These are phyloP conservation scores for Peromyscus nudipes DNA, from an alignment of 2,797 vertebrate genomes.

Conservation along the genomic window DNA sequence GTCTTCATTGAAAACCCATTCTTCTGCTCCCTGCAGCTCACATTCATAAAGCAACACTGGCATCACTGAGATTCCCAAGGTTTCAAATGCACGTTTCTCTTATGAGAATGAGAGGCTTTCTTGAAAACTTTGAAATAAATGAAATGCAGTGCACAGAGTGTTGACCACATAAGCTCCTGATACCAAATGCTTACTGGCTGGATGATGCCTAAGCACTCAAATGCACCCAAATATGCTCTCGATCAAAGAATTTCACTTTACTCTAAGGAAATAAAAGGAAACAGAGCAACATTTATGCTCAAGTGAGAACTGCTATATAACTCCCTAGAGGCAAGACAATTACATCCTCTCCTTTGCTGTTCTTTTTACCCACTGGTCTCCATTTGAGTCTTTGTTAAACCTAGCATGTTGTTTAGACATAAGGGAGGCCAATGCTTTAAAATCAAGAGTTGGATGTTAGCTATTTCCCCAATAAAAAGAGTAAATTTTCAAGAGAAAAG, in stretches of 20 bases:
- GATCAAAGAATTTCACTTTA: neutral
- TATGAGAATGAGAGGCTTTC: neutral
- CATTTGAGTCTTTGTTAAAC: neutral
- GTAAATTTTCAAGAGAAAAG: neutral
- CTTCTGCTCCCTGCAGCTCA: neutral
- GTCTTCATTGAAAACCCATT: neutral
- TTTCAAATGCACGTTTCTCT: neutral
- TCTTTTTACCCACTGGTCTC: neutral
- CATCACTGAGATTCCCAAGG: neutral
- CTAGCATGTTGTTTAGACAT: neutral
- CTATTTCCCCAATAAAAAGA: neutral
- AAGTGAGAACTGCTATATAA: neutral
- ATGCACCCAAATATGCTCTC: neutral
- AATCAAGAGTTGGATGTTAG: neutral
- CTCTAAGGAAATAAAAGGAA: neutral
- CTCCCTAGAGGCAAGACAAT: neutral
- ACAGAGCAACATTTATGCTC: neutral
- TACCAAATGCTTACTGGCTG: neutral
- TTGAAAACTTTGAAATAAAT: constrained; percentile 17
- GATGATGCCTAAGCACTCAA: neutral
- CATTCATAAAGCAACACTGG: neutral
- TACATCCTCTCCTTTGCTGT: neutral
- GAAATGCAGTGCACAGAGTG: neutral
- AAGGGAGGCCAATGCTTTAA: neutral
- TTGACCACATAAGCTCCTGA: neutral